Conservation (phyloP, 2,113 vertebrate species). For the Percopsis transmontana region DNA sequence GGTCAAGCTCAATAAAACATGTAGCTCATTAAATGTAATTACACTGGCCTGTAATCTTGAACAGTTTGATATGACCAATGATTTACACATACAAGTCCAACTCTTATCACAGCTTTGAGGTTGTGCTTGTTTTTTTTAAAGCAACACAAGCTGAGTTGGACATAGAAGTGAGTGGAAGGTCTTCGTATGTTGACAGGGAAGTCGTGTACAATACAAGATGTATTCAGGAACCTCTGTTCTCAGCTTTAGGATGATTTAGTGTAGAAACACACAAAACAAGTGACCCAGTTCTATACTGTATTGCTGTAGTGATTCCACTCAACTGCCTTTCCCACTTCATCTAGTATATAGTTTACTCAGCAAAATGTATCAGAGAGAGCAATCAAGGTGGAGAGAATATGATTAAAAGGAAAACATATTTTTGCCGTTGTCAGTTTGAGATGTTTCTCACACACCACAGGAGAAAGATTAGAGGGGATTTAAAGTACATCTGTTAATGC, state of each 20-base stretch:
- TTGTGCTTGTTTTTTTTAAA: background rate
- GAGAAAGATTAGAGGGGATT: conserved; percentile 60
- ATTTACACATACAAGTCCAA: background rate
- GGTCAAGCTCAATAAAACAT: conserved; percentile 50
- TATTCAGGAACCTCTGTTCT: conserved; percentile 24
- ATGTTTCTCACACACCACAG: conserved; percentile 26
- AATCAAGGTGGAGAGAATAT: conserved; percentile 14
- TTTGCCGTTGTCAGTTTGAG: conserved; percentile 29
- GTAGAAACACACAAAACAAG: conserved; percentile 7
- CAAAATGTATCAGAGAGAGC: conserved; percentile 25
- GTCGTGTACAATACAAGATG: conserved; percentile 13
- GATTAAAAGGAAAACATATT: conserved; percentile 52
- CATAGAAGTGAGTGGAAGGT: conserved; percentile 1
- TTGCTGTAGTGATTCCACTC: conserved; percentile 22
- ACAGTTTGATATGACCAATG: conserved; percentile 5
- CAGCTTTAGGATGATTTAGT: conserved; percentile 10
- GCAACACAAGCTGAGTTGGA: background rate
- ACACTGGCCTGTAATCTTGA: conserved; percentile 28
- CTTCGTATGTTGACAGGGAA: background rate
- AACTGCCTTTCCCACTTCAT: conserved; percentile 2
- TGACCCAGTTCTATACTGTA: background rate
- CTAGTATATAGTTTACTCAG: conserved; percentile 1
- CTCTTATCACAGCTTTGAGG: background rate
- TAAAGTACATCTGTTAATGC: conserved; percentile 66
- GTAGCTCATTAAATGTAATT: conserved; percentile 55